Evolutionary conservation across 2,888 invertebrate species (phyloP).

Genomic region (Melitaea athalia): DNA sequence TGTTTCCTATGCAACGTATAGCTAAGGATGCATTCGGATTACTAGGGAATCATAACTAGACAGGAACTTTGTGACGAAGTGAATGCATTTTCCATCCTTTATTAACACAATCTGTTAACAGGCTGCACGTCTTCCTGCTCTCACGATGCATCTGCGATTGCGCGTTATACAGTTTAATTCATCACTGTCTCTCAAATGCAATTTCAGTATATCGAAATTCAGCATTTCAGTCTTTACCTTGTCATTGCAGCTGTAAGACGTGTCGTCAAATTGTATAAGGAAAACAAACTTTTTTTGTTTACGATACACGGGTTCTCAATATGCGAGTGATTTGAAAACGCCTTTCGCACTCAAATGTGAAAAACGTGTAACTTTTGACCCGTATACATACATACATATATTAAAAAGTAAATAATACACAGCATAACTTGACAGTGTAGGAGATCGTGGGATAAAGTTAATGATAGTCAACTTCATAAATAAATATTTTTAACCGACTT

Average conservation of each 20-base stretch:
- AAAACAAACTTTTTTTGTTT: constrained; percentile 10
- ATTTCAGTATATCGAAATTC: constrained; percentile 3
- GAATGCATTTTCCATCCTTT: constrained; percentile 28
- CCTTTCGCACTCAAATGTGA: too few species aligned
- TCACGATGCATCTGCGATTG: constrained; percentile 31
- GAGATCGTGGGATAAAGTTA: too few species aligned
- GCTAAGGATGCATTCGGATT: constrained; percentile 23
- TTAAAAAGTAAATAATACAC: too few species aligned
- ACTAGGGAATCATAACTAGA: constrained; percentile 32
- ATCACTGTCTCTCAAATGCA: constrained; percentile 22
- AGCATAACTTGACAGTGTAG: too few species aligned
- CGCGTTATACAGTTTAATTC: constrained; percentile 23
- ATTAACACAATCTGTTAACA: constrained; percentile 18
- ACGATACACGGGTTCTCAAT: too few species aligned
- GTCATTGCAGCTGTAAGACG: not conserved
- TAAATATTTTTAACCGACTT: too few species aligned
- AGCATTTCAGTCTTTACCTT: constrained; percentile 7
- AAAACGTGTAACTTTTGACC: too few species aligned
- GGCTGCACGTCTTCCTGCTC: constrained; percentile 30
- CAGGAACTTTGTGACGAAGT: constrained; percentile 16
- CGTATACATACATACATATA: too few species aligned
- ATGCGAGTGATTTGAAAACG: not conserved
- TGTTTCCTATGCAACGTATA: constrained; percentile 17
- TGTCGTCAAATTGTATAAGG: constrained; percentile 7
- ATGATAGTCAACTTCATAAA: too few species aligned